These are phyloP conservation scores for Cygnus atratus DNA, from an alignment of 2,113 vertebrate genomes.

Conservation along the genomic window DNA sequence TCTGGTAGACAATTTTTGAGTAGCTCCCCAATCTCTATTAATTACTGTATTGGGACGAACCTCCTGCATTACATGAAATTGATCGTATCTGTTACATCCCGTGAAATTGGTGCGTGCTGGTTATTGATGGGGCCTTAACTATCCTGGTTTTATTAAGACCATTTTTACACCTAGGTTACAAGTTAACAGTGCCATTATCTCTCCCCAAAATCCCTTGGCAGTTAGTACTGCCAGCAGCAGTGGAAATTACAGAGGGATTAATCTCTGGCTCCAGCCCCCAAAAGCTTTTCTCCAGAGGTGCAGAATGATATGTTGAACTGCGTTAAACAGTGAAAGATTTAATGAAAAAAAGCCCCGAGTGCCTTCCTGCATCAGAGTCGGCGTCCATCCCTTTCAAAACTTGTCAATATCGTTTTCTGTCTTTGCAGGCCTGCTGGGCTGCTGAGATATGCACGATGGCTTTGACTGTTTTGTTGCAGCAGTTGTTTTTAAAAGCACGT, in stretches of 20 bases:
- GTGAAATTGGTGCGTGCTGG: conserved; percentile 58
- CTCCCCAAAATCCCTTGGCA: conserved; percentile 66
- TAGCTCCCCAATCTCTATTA: conserved; percentile 59
- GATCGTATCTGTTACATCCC: conserved; percentile 54
- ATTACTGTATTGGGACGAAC: background rate
- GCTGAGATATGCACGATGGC: conserved; percentile 37
- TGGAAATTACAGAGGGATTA: conserved; percentile 76
- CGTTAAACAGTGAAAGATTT: conserved; percentile 68
- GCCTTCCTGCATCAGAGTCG: conserved; percentile 22
- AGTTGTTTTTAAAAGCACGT: conserved; percentile 70
- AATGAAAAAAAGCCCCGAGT: conserved; percentile 72
- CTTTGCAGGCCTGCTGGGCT: conserved; percentile 21
- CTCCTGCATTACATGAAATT: conserved; percentile 52
- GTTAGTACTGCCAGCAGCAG: conserved; percentile 63
- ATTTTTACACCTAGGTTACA: conserved; percentile 69
- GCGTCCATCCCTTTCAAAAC: conserved; percentile 55
- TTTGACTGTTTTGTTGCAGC: conserved; percentile 23
- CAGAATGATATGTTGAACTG: conserved; percentile 63
- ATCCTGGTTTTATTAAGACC: conserved; percentile 74
- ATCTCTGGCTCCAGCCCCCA: conserved; percentile 64
- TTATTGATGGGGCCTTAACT: conserved; percentile 60
- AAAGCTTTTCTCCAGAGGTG: conserved; percentile 56
- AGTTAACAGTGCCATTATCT: conserved; percentile 69
- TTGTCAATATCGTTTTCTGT: conserved; percentile 63
- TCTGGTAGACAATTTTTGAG: conserved; percentile 50